phyloP scores from a whole-genome alignment of 2,888 invertebrate species.

The Sphecodes monilicornis region DNA sequence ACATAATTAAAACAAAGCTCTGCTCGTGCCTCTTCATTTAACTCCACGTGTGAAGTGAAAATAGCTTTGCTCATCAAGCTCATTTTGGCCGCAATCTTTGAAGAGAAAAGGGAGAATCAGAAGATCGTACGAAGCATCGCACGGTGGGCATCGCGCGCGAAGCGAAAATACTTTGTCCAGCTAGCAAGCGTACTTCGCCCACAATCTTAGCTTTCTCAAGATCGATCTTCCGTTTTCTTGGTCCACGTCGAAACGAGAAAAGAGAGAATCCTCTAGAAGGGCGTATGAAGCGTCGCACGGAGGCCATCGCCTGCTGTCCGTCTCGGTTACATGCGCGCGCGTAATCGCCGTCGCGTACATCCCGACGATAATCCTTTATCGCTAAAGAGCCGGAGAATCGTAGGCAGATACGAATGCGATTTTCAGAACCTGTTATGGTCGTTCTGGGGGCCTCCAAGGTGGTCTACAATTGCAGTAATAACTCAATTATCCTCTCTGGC shows the following conservation, averaged over 20 bases:
- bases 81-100: not conserved
- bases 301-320: constrained; percentile 42
- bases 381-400: constrained; percentile 80
- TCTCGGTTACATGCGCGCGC: constrained; percentile 38
- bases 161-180: not conserved
- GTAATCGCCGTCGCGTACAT: constrained; percentile 63
- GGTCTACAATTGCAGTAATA: constrained; percentile 85
- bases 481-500: constrained; percentile 84
- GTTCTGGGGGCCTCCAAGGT: constrained; percentile 84
- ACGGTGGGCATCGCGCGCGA: not conserved
- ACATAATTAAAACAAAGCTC: no score
- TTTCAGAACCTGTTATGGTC: constrained; percentile 83
- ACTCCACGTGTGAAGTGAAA: not conserved
- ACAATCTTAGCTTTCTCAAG: not conserved
- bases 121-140: not conserved
- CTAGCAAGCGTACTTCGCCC: not conserved
- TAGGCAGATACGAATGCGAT: constrained; percentile 81
- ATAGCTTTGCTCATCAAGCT: not conserved
- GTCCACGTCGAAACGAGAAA: not conserved
- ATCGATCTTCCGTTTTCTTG: not conserved
- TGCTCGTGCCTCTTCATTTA: not conserved
- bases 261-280: not conserved
- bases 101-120: not conserved
- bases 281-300: not conserved
- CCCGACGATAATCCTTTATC: constrained; percentile 80